Evolutionary conservation across 1,140 invertebrate genomes (phyloP).

Genomic region (Caerostris darwini): DNA sequence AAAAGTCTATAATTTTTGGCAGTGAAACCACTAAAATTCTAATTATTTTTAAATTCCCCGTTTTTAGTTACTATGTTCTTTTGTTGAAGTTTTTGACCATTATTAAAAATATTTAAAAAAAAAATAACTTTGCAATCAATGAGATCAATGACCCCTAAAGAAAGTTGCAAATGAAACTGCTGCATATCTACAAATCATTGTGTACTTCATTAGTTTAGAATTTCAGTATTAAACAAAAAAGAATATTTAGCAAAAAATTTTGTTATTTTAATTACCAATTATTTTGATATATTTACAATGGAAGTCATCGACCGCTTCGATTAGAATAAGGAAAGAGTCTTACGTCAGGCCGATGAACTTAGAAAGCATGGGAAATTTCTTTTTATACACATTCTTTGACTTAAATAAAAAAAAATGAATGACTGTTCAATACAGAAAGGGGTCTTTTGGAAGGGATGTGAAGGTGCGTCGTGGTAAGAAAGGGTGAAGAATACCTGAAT

Average conservation of each 20-base stretch:
- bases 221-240: too few relatives aligned
- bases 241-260: background rate
- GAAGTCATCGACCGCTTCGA: slow-evolving; percentile 38
- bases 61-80: too few relatives aligned
- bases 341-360: slow-evolving; percentile 47
- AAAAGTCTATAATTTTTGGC: too few relatives aligned
- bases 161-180: too few relatives aligned
- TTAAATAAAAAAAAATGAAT: slow-evolving; percentile 42
- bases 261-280: background rate
- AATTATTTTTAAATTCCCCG: too few relatives aligned
- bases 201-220: too few relatives aligned
- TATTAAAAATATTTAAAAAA: too few relatives aligned
- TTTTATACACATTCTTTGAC: slow-evolving; percentile 50
- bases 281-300: background rate
- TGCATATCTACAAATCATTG: too few relatives aligned
- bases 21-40: too few relatives aligned
- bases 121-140: too few relatives aligned
- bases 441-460: background rate
- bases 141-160: too few relatives aligned
- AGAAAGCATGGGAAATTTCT: slow-evolving; percentile 45
- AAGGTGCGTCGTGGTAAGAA: background rate
- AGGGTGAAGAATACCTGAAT: slow-evolving; percentile 5
- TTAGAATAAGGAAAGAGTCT: background rate
- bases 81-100: too few relatives aligned
- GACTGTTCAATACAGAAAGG: background rate